Base-by-base conservation (phyloP, 1,140 invertebrate genomes). In the Eciton burchellii region DNA sequence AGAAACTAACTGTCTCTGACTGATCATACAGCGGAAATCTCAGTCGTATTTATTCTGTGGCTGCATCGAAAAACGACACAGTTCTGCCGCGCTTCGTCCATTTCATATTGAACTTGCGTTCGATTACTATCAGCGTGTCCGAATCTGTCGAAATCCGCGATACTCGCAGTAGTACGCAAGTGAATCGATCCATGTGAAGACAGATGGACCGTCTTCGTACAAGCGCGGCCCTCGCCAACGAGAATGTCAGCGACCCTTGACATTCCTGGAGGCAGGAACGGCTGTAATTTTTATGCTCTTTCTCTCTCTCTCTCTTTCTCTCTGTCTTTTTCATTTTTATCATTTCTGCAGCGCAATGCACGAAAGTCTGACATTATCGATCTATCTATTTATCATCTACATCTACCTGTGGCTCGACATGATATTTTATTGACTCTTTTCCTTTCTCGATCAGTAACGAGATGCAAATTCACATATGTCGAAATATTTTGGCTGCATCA, bases 211-310 rank as follows among this genome's bases (percentile, higher is more conserved):
- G 73, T 84, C 81, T 88, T 88, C 45, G 72, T 26, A 70, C 77
- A 49, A 79, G 62, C 21, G 35, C 63, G 62, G 43, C 45, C 26
- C 60, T 68, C 47, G 41, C 35, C 19, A 49, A 26, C 73, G 41
- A 43, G 77, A 66, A 72, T 84, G 85, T 87, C 86, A 88, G 56
- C 83, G 86, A 88, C 86, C 86, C 86, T 88, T 84, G 77, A 88
- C 83, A 84, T 72, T 83, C 77, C 76, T 88, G 82, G 71, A 87
- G 85, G 87, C 86, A 82, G 86, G 72, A 88, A 72, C 77, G 72
- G 66, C 68, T 87, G 86, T 77, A 85, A 88, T 65, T 88, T 88
- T 88, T 85, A 82, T 88, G 72, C 86, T 70, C 83, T 68, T 66
- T 73, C 77, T 59, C 79, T 73, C 59, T 63, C 65, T 77, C n/a